Base-by-base conservation (phyloP, 2,888 invertebrate genomes). In the Rhimphoctona megacephalus region DNA sequence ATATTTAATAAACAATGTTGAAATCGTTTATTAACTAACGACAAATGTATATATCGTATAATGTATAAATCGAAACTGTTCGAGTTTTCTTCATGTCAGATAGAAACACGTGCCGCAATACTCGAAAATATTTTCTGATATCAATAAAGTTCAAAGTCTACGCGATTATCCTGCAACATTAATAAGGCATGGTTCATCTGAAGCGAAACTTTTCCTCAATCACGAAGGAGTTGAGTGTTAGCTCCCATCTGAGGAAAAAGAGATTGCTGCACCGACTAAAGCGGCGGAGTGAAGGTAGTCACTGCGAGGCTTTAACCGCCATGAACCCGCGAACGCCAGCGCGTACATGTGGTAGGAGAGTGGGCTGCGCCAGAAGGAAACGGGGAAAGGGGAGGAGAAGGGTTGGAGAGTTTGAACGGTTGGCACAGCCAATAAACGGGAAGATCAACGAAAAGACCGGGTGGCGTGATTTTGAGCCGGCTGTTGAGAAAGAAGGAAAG, bases 401-500 rank as follows among this genome's bases (percentile, higher is more conserved):
- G 46, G 36, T 11, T 73, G 39, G 74, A 70, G 79, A 69, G 61
- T 30, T 85, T 61, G 83, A 77, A 77, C 78, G 80, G 43, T 17
- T 61, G 70, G 33, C 36, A 52, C 14, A 79, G 57, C 57, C 69
- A 79, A 70, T 70, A 33, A 70, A 67, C 49, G 67, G 17, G 46
- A 49, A 79, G 57, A 57, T 54, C 39, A 49, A 43, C n/a, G 52
- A 79, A n/a, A 57, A 54, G 78, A 73, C 85, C 78, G 83, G 86
- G 86, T 89, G 89, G 89, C 89, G 88, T 89, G 89, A 89, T 87
- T 82, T 61, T 64, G 77, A 73, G 81, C 83, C 83, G 83, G 66
- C 86, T 78, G 81, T 73, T 76, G 22, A n/a, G 22, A n/a, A 4
- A 30, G 72, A 80, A 57, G n/a, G 33, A n/a, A 1, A 43, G 72